phyloP scores from a whole-genome alignment of 2,888 invertebrate genomes.

The Apeira syringaria region DNA sequence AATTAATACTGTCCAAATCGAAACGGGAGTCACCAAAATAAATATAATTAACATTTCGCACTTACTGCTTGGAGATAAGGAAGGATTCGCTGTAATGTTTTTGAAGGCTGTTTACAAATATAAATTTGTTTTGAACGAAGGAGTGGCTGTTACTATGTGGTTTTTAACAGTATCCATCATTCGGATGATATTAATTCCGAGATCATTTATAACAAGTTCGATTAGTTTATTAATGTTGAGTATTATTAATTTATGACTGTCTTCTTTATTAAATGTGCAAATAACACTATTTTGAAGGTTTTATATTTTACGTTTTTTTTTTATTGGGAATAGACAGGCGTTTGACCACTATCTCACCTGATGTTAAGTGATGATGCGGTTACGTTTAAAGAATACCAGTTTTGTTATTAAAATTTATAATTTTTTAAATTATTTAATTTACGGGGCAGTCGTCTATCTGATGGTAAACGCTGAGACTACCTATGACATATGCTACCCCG shows the following conservation, averaged over 20 bases:
- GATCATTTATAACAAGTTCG: conserved; percentile 17
- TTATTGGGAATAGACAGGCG: too few species aligned
- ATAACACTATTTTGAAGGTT: conserved; percentile 1
- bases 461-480: too few species aligned
- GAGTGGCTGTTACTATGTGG: conserved; percentile 14
- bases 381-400: too few species aligned
- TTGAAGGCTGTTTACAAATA: not conserved
- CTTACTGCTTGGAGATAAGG: conserved; percentile 12
- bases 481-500: too few species aligned
- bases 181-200: conserved; percentile 14
- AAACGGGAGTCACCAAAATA: conserved; percentile 7
- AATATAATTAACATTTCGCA: not conserved
- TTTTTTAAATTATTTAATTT: too few species aligned
- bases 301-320: not conserved
- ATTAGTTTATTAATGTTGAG: conserved; percentile 14
- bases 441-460: too few species aligned
- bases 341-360: too few species aligned
- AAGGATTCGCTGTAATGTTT: not conserved
- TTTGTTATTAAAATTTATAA: too few species aligned
- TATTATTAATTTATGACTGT: conserved; percentile 10
- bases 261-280: conserved; percentile 4
- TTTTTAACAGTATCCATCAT: conserved; percentile 24
- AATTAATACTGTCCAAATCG: conserved; percentile 30
- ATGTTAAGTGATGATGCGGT: too few species aligned
- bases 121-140: conserved; percentile 1